Conservation (phyloP, 1,140 invertebrate genomes). For the Metaphire vulgaris region DNA sequence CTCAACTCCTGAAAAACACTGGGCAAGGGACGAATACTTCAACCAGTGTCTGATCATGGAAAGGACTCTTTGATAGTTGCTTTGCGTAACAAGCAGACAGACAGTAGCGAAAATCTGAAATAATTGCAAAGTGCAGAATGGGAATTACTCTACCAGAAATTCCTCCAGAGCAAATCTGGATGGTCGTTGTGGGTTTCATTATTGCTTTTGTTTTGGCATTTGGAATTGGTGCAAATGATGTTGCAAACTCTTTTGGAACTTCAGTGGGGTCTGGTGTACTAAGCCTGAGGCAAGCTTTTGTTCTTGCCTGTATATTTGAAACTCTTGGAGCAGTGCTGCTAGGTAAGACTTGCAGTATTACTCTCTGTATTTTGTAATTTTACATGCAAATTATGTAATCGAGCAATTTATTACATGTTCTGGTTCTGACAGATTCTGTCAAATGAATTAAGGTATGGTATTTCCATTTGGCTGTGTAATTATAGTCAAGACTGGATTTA, state of each 20-base stretch:
- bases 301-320: constrained; percentile 91
- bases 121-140: neutral
- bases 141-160: constrained; percentile 4
- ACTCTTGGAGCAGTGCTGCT: constrained; percentile 58
- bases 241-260: constrained; percentile 96
- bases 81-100: no score
- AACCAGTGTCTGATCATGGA: no score
- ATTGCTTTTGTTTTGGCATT: constrained; percentile 88
- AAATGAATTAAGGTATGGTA: no score
- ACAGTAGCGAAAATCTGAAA: neutral
- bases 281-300: constrained; percentile 82
- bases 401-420: no score
- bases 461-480: no score
- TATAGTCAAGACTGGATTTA: no score
- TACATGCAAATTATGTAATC: no score
- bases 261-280: constrained; percentile 94
- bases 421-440: no score
- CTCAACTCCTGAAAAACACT: neutral
- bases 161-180: constrained; percentile 15
- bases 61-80: no score
- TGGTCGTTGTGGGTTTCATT: constrained; percentile 28
- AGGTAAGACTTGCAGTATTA: constrained; percentile 49
- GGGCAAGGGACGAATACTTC: no score
- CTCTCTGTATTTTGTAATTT: no score
- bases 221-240: constrained; percentile 97